Conservation (phyloP, 2,888 invertebrate species). For the Metallyticus violacea region DNA sequence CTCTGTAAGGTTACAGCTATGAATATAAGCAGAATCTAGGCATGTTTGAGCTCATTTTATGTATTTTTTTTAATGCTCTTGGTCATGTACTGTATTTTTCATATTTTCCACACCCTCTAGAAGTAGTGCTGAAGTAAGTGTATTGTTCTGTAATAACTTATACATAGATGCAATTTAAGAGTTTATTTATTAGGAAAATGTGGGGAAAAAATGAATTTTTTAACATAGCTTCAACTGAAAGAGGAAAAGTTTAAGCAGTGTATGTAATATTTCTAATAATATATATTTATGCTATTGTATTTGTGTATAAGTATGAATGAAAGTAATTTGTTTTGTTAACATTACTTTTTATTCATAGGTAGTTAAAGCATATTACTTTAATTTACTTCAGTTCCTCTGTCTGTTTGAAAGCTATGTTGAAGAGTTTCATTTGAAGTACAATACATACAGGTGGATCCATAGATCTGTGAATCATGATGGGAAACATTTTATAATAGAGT, state of each 20-base stretch:
- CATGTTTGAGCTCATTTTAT: not conserved
- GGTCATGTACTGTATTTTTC: not conserved
- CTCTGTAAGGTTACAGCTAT: not conserved
- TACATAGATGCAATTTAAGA: not conserved
- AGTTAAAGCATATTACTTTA: no score
- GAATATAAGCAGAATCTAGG: not conserved
- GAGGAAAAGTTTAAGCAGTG: no score
- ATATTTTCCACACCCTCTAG: not conserved
- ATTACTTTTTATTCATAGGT: no score
- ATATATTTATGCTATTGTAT: no score
- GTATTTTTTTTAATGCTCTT: not conserved
- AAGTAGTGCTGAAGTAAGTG: not conserved
- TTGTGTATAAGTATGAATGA: no score
- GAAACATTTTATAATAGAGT: not conserved
- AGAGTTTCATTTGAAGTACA: not conserved
- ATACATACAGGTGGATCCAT: not conserved
- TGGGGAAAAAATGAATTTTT: not conserved
- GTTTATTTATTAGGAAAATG: not conserved
- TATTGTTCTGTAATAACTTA: not conserved
- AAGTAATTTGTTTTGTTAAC: no score
- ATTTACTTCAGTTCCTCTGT: not conserved
- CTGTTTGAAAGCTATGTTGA: not conserved
- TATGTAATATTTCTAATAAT: no score
- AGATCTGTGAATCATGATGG: not conserved
- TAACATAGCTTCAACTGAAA: not conserved